phyloP scores from a whole-genome alignment of 2,888 invertebrate species.

The Drosophila macrothrix region DNA sequence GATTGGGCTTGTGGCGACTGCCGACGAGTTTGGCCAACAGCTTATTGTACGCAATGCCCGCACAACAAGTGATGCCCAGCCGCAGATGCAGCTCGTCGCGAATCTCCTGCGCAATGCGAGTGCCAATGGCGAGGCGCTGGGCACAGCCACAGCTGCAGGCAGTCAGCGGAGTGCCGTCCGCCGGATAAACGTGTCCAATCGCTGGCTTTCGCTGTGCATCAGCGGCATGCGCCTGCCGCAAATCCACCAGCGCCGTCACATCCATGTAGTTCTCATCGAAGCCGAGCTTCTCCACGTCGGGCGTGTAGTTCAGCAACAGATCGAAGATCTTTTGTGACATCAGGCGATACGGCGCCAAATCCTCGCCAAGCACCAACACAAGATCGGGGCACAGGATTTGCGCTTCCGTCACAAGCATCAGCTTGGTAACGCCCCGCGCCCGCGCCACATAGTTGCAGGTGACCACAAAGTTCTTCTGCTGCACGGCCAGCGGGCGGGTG shows the following conservation, averaged over 20 bases:
- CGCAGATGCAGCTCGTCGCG: slow-evolving; percentile 89
- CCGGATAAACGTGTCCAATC: slow-evolving; percentile 87
- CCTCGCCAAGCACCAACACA: slow-evolving; percentile 92
- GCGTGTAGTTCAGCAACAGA: slow-evolving; percentile 89
- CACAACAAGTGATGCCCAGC: slow-evolving; percentile 91
- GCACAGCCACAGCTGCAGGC: slow-evolving; percentile 92
- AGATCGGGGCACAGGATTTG: slow-evolving; percentile 90
- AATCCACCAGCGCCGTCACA: slow-evolving; percentile 87
- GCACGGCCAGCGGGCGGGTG: slow-evolving; percentile 90
- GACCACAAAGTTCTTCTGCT: slow-evolving; percentile 93
- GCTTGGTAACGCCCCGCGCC: slow-evolving; percentile 90
- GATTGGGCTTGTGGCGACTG: slow-evolving; percentile 91
- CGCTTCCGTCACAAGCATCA: slow-evolving; percentile 92
- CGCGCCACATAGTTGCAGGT: slow-evolving; percentile 94
- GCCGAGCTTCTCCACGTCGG: slow-evolving; percentile 92
- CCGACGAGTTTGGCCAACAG: slow-evolving; percentile 92
- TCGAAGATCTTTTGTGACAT: slow-evolving; percentile 91
- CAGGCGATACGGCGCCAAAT: slow-evolving; percentile 91
- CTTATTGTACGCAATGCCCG: slow-evolving; percentile 94
- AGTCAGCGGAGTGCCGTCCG: slow-evolving; percentile 85
- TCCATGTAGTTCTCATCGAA: slow-evolving; percentile 95
- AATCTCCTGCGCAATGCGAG: slow-evolving; percentile 91
- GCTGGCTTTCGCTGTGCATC: slow-evolving; percentile 67
- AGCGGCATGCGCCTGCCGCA: slow-evolving; percentile 69
- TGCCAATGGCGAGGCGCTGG: slow-evolving; percentile 89